Base-by-base conservation (phyloP, 2,113 vertebrate genomes). In the Pungitius pungitius region DNA sequence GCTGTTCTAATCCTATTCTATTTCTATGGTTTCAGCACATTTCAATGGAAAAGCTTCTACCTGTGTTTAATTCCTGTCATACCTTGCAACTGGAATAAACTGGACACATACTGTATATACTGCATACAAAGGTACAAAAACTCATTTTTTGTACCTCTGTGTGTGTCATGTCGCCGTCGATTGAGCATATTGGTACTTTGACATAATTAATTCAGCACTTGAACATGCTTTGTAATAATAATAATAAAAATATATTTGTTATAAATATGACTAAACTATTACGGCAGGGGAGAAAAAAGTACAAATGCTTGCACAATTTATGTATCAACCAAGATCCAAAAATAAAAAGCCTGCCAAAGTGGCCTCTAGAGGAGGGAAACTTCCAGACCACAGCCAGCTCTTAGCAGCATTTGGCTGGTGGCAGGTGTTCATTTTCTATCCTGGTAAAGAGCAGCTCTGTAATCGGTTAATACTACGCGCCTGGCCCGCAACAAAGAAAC, bases 401-500 rank as follows among this genome's bases (percentile, higher is more conserved):
- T 83, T 80, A 69, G 79, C 81, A 75, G 82, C 43, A 56, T 82
- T 85, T 81, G 80, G 80, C 80, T 69, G 75, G 58, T 76, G 63
- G 80, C 33, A 67, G 70, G 66, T 75, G 81, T 80, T 86, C 20
- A 82, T 87, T 86, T 88, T 73, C 80, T 78, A 77, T 64, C 59
- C 69, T 62, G 75, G 73, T 85, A 82, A 81, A 85, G 84, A 85
- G 9, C 78, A 67, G 77, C 81, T 76, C 77, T 80, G 81, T 87
- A 76, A 86, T 90, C 74, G 62, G 75, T 80, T 76, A 88, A 87
- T 82, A 86, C 27, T 47, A 57, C 8, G 73, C 51, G 69, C 75
- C 67, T 73, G 84, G 82, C 74, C 84, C 45, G 69, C 75, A 83
- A 86, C 83, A 86, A 88, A 83, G 76, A 81, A 77, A 78, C 56